Percentiles rank a stretch among this genome's conserved stretches.
These are phyloP conservation scores for Cephalopholis sonnerati DNA, from an alignment of 2,113 vertebrate species.

Conservation along the genomic window DNA sequence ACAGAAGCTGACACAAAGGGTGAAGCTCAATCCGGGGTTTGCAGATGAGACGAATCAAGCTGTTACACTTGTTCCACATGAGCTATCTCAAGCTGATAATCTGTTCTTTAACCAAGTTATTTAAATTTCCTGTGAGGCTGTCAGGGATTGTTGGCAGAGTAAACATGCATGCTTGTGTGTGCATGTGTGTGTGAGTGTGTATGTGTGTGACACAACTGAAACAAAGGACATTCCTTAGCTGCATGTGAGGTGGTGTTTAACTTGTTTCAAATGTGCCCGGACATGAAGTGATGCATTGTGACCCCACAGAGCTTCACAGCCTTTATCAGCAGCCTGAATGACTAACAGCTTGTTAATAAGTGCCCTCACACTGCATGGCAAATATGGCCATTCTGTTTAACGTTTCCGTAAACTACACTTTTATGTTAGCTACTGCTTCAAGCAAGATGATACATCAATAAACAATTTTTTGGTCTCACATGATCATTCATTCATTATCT, in stretches of 20 bases:
- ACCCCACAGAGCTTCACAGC: slow-evolving; percentile 42
- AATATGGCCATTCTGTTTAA: not conserved
- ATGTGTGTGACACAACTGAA: not conserved
- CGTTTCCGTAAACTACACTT: not conserved
- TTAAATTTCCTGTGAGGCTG: slow-evolving; percentile 13
- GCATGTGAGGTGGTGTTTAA: slow-evolving; percentile 45
- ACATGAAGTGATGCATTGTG: slow-evolving; percentile 41
- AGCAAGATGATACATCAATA: too few relatives aligned
- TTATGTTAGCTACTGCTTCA: not conserved
- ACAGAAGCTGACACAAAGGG: not conserved
- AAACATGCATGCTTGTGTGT: slow-evolving; percentile 44
- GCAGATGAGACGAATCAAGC: not conserved
- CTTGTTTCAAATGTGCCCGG: slow-evolving; percentile 2
- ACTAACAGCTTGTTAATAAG: slow-evolving; percentile 49
- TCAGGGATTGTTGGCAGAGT: slow-evolving; percentile 31
- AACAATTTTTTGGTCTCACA: too few relatives aligned
- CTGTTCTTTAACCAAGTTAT: not conserved
- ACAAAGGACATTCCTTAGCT: slow-evolving; percentile 58
- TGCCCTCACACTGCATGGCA: not conserved
- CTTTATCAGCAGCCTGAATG: slow-evolving; percentile 6
- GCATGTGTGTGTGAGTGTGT: slow-evolving; percentile 23
- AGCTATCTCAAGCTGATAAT: not conserved
- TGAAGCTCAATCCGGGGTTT: not conserved
- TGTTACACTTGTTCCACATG: slow-evolving; percentile 7
- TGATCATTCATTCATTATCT: too few relatives aligned